A percentile compares a stretch with the other conserved stretches of the same genome.
phyloP scores from a whole-genome alignment of 1,140 invertebrate species.

The Euschistus heros region DNA sequence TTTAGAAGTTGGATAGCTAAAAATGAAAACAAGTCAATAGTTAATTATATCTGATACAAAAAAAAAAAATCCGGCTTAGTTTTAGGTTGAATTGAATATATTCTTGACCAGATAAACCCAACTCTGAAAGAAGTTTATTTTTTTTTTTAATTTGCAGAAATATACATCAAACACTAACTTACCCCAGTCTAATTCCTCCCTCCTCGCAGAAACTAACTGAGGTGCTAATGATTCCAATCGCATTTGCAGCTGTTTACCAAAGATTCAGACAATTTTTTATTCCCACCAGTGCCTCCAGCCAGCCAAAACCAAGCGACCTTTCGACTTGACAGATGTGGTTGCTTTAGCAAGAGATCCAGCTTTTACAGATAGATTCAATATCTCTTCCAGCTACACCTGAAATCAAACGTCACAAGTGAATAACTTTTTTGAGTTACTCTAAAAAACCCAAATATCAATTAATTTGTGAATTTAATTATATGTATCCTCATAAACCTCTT shows the following conservation, averaged over 20 bases:
- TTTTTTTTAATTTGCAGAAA: too few relatives aligned
- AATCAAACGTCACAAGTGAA: conserved; percentile 14
- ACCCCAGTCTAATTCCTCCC: conserved; percentile 59
- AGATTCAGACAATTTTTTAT: conserved; percentile 66
- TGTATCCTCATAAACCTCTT: too few relatives aligned
- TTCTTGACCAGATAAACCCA: too few relatives aligned
- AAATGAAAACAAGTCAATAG: too few relatives aligned
- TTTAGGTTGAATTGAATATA: too few relatives aligned
- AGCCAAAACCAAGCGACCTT: conserved; percentile 88
- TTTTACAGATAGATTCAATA: conserved; percentile 80
- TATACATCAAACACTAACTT: not conserved
- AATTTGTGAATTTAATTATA: too few relatives aligned
- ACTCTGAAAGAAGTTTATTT: too few relatives aligned
- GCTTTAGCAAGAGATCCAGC: conserved; percentile 71
- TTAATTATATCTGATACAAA: too few relatives aligned
- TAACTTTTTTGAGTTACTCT: too few relatives aligned
- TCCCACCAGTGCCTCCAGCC: conserved; percentile 79
- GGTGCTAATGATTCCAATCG: conserved; percentile 90
- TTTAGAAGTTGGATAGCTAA: not conserved
- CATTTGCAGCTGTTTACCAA: conserved; percentile 24
- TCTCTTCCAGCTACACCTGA: conserved; percentile 74
- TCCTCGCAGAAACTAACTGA: conserved; percentile 90
- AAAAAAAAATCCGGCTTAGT: too few relatives aligned
- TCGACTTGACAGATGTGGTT: conserved; percentile 69
- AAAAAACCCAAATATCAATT: too few relatives aligned